Evolutionary conservation across 2,113 vertebrate genomes (phyloP).

Genomic region (Bufo gargarizans): DNA sequence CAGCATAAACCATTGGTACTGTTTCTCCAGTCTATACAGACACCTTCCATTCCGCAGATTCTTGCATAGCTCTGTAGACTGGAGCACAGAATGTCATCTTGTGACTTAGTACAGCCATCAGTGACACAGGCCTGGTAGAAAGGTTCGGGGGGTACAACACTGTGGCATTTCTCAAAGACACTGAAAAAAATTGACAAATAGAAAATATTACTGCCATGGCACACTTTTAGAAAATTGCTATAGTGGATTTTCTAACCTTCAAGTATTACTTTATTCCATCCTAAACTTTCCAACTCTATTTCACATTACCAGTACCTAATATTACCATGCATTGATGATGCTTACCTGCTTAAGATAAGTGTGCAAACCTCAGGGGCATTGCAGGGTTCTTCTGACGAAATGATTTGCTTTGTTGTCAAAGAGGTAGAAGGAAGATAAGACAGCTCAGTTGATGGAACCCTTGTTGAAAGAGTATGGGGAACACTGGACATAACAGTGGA

Average conservation of each 20-base stretch:
- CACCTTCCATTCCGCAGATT: conserved; percentile 68
- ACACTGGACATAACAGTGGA: conserved; percentile 27
- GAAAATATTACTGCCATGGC: not conserved
- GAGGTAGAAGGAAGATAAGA: not conserved
- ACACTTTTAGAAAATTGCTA: not conserved
- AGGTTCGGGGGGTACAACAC: conserved; percentile 61
- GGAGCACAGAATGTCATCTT: conserved; percentile 60
- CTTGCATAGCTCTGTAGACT: conserved; percentile 76
- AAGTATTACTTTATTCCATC: not conserved
- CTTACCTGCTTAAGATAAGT: conserved; percentile 73
- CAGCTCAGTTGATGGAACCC: not conserved
- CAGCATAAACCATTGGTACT: conserved; percentile 73
- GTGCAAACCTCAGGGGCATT: conserved; percentile 66
- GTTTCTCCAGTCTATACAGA: conserved; percentile 76
- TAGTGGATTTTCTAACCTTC: not conserved
- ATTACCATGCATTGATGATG: not conserved
- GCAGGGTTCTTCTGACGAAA: conserved; percentile 20
- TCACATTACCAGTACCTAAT: not conserved
- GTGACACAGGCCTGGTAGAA: conserved; percentile 67
- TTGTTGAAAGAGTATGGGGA: not conserved
- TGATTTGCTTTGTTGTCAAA: not conserved
- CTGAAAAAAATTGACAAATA: conserved; percentile 60
- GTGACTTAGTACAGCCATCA: conserved; percentile 65
- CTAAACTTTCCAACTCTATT: not conserved
- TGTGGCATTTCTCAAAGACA: conserved; percentile 73